phyloP scores from a whole-genome alignment of 2,888 invertebrate genomes.

The Aphodius sticticus region DNA sequence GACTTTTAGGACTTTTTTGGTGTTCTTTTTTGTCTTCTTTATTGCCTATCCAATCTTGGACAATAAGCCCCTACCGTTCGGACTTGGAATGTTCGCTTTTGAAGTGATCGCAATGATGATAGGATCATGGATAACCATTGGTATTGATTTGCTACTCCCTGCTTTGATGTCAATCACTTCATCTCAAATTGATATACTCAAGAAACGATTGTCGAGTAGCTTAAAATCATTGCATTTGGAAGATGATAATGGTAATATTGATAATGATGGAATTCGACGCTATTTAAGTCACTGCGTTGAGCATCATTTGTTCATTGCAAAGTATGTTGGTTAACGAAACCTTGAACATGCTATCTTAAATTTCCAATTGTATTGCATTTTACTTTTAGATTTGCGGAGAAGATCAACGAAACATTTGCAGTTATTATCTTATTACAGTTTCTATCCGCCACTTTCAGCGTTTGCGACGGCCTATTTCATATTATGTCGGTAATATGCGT shows the following conservation, averaged over 20 bases:
- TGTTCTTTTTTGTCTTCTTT: conserved; percentile 12
- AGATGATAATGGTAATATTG: background rate
- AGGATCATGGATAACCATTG: conserved; percentile 15
- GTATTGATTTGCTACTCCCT: conserved; percentile 18
- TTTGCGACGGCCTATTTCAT: too few relatives aligned
- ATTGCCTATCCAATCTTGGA: conserved; percentile 21
- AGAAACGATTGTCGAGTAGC: too few relatives aligned
- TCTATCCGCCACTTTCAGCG: too few relatives aligned
- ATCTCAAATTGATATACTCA: too few relatives aligned
- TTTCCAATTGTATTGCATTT: too few relatives aligned
- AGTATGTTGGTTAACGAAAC: background rate
- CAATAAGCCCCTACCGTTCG: conserved; percentile 18
- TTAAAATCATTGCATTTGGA: too few relatives aligned
- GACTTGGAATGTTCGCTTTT: conserved; percentile 31
- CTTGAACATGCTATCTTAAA: background rate
- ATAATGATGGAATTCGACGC: background rate
- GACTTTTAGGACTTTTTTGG: background rate
- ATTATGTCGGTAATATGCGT: too few relatives aligned
- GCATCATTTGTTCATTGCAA: background rate
- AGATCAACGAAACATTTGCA: too few relatives aligned
- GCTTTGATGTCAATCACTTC: conserved; percentile 8
- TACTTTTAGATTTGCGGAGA: too few relatives aligned
- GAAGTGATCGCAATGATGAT: conserved; percentile 13
- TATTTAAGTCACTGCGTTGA: background rate
- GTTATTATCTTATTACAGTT: too few relatives aligned